Base-by-base conservation (phyloP, 1,140 invertebrate species). In the Aphelenchoides besseyi region DNA sequence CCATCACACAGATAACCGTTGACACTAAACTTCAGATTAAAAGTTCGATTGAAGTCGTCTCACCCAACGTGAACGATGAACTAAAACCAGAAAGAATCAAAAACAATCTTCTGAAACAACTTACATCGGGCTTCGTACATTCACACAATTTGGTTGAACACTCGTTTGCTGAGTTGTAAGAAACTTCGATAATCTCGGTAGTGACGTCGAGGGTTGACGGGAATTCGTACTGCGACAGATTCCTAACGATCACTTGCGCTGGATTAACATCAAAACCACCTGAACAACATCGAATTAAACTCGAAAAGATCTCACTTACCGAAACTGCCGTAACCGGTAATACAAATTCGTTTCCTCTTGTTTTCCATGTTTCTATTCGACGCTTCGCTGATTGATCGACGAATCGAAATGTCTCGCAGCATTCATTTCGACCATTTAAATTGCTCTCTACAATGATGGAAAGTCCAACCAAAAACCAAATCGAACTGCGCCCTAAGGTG, bases 121-220 rank as follows among this genome's bases (percentile, higher is more conserved):
- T 61, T 29, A 61, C 59, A 26, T 61, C 59, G 26, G 59, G 30
- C 30, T 36, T 61, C n/a, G n/a, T 30, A 16, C 28, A n/a, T 36
- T 30, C 59, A 36, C 59, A 61, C 16, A 29, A 26, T 52, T 61
- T 30, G 16, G n/a, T n/a, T 2, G n/a, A 18, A 26, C 59, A 61
- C n/a, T 1, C n/a, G 30, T 61, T 30, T 1, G 59, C 59, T 1
- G 26, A 16, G n/a, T 2, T 2, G 59, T 61, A 61, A 2, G 59
- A 61, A 16, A 61, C 59, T 30, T 16, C 16, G 2, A 61, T 30
- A n/a, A 30, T 30, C n/a, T n/a, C 59, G 2, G 30, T 18, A n/a
- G 16, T n/a, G n/a, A 61, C 59, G 30, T 61, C 59, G 16, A 61
- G 30, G 28, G n/a, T 29, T 2, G 59, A 28, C 16, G 59, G 30